phyloP scores from a whole-genome alignment of 1,140 invertebrate species.

The Solen grandis region DNA sequence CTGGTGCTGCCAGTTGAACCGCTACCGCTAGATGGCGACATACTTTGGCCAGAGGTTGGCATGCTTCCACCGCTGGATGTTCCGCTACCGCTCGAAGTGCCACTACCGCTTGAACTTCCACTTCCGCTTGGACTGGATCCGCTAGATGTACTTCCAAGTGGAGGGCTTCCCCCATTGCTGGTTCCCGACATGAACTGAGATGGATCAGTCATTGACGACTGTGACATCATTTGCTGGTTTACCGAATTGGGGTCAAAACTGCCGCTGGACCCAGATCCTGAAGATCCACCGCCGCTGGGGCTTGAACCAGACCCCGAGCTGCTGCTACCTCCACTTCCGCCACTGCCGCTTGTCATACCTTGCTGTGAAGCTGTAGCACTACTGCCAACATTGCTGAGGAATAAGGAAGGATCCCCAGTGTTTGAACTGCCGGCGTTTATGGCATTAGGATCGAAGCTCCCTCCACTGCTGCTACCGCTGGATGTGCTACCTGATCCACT shows the following conservation, averaged over 20 bases:
- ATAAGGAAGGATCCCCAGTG: conserved; percentile 7
- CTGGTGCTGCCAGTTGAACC: no score
- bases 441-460: conserved; percentile 28
- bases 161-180: conserved; percentile 18
- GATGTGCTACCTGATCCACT: not conserved
- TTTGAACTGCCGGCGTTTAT: conserved; percentile 25
- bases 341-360: conserved; percentile 18
- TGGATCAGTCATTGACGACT: conserved; percentile 3
- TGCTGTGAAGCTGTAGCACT: conserved; percentile 21
- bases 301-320: not conserved
- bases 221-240: conserved; percentile 19
- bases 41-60: not conserved
- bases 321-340: not conserved
- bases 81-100: no score
- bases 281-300: not conserved
- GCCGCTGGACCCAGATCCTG: conserved; percentile 1
- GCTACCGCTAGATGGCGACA: not conserved
- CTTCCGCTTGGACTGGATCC: not conserved
- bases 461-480: not conserved
- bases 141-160: no score
- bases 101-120: conserved; percentile 1
- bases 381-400: conserved; percentile 22
- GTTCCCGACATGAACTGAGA: conserved; percentile 14
- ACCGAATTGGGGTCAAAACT: conserved; percentile 17
- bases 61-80: no score